These are phyloP conservation scores for Melanotus villosus DNA, from an alignment of 2,888 invertebrate genomes.

Conservation along the genomic window DNA sequence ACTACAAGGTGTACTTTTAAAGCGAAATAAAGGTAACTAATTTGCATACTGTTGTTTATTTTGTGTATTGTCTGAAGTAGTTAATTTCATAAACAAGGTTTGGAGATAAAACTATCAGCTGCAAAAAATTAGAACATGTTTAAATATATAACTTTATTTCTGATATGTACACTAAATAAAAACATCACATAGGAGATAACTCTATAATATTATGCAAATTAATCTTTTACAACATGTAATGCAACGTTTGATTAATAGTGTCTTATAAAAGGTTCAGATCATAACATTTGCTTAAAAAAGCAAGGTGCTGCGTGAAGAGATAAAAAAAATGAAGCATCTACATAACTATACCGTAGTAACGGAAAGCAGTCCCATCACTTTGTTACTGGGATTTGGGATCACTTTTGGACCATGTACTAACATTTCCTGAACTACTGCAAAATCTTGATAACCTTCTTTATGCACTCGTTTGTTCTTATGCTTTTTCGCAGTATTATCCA, in stretches of 20 bases:
- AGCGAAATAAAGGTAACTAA: too few species aligned
- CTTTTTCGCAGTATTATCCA: conserved; percentile 69
- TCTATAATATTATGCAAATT: conserved; percentile 55
- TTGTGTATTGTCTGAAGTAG: too few species aligned
- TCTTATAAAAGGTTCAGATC: conserved; percentile 37
- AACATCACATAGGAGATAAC: conserved; percentile 61
- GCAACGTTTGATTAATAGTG: conserved; percentile 38
- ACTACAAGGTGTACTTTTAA: too few species aligned
- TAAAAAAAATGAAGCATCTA: conserved; percentile 36
- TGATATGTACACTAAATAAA: conserved; percentile 62
- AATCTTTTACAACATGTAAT: conserved; percentile 42
- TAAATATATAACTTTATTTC: conserved; percentile 53
- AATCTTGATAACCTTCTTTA: conserved; percentile 68
- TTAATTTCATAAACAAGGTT: too few species aligned
- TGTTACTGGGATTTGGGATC: conserved; percentile 66
- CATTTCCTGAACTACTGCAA: conserved; percentile 74
- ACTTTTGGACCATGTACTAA: conserved; percentile 69
- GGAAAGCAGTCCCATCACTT: conserved; percentile 73
- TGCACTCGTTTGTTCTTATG: conserved; percentile 66
- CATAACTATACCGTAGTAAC: conserved; percentile 71
- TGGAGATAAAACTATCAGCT: too few species aligned
- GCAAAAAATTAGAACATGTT: background rate
- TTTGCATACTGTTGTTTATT: too few species aligned
- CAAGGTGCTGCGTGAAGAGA: conserved; percentile 37
- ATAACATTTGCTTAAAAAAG: conserved; percentile 38